Evolutionary conservation across 1,140 invertebrate species (phyloP).

Genomic region (Amphibalanus amphitrite): DNA sequence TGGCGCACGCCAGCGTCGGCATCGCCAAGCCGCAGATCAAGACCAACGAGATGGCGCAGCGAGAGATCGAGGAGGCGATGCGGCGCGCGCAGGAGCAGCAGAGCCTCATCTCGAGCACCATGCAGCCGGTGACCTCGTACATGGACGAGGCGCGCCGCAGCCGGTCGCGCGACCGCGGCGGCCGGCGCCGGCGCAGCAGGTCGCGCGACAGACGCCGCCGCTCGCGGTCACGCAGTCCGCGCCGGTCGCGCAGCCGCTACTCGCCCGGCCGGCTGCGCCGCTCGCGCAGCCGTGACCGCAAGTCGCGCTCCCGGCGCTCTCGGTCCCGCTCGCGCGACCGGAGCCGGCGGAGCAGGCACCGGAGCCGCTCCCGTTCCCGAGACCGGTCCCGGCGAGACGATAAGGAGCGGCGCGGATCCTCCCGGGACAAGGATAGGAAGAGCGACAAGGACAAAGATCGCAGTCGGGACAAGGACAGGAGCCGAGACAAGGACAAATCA

Average conservation of each 20-base stretch:
- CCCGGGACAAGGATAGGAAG: constrained; percentile 6
- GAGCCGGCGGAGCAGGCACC: constrained; percentile 10
- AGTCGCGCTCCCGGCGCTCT: constrained; percentile 13
- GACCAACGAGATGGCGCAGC: constrained; percentile 80
- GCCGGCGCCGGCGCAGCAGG: constrained; percentile 4
- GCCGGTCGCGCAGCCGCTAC: not conserved
- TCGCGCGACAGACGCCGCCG: not conserved
- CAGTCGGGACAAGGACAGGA: constrained; percentile 11
- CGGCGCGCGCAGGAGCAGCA: constrained; percentile 88
- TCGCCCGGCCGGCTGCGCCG: not conserved
- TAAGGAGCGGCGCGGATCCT: constrained; percentile 9
- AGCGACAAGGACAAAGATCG: constrained; percentile 11
- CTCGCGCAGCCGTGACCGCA: constrained; percentile 8
- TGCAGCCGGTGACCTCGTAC: constrained; percentile 7
- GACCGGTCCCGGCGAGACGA: constrained; percentile 5
- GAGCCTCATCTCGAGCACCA: constrained; percentile 76
- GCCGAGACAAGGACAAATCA: constrained; percentile 9
- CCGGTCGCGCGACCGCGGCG: constrained; percentile 5
- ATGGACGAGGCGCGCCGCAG: constrained; percentile 5
- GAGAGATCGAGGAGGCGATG: constrained; percentile 94
- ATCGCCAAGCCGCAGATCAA: constrained; percentile 87
- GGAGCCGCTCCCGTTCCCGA: constrained; percentile 16
- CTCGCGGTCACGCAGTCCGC: not conserved
- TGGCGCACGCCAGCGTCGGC: constrained; percentile 74
- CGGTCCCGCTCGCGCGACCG: constrained; percentile 16